These are phyloP conservation scores for Triplophysa dalaica DNA, from an alignment of 2,113 vertebrate genomes.

Conservation along the genomic window DNA sequence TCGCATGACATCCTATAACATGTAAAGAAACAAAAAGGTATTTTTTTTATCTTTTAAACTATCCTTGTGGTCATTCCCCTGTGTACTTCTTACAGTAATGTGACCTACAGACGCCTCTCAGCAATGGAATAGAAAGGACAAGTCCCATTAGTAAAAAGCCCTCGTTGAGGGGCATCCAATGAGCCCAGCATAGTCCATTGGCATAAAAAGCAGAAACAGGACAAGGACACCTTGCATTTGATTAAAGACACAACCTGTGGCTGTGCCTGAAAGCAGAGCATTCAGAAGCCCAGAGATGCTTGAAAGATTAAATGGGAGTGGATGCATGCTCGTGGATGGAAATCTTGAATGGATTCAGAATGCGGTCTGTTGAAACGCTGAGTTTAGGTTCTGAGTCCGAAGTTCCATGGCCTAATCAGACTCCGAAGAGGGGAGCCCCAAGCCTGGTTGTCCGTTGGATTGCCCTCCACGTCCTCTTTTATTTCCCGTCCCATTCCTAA, in stretches of 20 bases:
- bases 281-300: not conserved
- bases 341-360: too few relatives aligned
- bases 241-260: slow-evolving; percentile 15
- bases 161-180: not conserved
- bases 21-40: not conserved
- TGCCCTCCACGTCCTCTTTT: too few relatives aligned
- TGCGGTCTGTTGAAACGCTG: too few relatives aligned
- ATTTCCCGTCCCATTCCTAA: too few relatives aligned
- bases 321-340: too few relatives aligned
- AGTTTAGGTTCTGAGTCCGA: too few relatives aligned
- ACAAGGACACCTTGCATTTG: slow-evolving; percentile 36
- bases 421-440: too few relatives aligned
- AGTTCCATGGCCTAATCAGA: too few relatives aligned
- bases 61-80: not conserved
- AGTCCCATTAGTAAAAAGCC: slow-evolving; percentile 16
- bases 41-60: not conserved
- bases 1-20: not conserved
- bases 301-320: not conserved
- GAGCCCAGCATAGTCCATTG: not conserved
- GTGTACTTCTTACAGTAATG: not conserved
- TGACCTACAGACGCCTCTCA: slow-evolving; percentile 2
- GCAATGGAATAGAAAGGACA: slow-evolving; percentile 2
- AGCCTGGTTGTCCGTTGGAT: too few relatives aligned
- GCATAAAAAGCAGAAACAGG: slow-evolving; percentile 8
- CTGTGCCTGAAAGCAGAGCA: not conserved